Evolutionary conservation across 2,797 vertebrate species (phyloP), one percentile per base, ranked within the genome.

Genomic region (Eulemur coronatus): DNA sequence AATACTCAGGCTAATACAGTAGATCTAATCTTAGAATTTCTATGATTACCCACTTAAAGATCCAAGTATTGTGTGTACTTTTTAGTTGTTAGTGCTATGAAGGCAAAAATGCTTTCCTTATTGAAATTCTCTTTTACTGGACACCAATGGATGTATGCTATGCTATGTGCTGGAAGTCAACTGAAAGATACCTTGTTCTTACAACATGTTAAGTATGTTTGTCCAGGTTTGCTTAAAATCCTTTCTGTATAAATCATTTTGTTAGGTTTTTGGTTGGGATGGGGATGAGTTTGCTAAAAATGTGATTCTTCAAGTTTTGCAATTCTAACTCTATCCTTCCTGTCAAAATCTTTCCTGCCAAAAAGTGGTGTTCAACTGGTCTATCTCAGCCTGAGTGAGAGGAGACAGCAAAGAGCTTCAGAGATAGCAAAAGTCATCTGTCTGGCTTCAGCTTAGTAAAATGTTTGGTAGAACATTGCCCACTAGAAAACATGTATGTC

Each of bases 31-130:
- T 95, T 86, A 89, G 69, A 72, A 78, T 55, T 73, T 82, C 52
- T 89, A 35, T 92, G 87, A 78, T 92, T 90, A 84, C 81, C 38
- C 97, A 75, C 96, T 92, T 93, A 50, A 76, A 89, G 11, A 61
- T 46, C 82, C 75, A 57, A 89, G 48, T 87, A 72, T 96, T 95
- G 7, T 35, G 8, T 69, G 57, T 33, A 43, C 20, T 73, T 78
- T 80, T 79, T 75, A 52, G 30, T 30, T 48, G 48, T 85, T 26
- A 22, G 76, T 18, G 43, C 59, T 33, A 33, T 55, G 72, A 76
- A 35, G 22, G 26, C 61, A 57, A 78, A 96, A 96, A 50, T 38
- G 57, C 26, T 14, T 69, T 72, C 41, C 93, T 26, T 63, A 17
- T 30, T 24, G 24, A 65, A 48, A 78, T 82, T 52, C 18, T 50